Base-by-base conservation (phyloP, 1,140 invertebrate species). In the Drosophila mayri region DNA sequence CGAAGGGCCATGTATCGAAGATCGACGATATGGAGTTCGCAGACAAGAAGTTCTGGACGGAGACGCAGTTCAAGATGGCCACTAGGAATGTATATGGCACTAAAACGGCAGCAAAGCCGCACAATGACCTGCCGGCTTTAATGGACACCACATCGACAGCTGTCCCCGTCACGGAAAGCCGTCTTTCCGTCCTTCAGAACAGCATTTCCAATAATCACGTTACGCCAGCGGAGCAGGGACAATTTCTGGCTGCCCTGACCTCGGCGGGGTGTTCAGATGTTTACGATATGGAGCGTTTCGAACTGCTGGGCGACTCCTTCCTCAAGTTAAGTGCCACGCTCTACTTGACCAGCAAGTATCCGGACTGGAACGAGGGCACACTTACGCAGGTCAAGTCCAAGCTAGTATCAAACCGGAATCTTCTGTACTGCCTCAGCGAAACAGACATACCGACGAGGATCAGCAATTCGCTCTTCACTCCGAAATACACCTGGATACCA, bases 261-360 rank as follows among this genome's bases (percentile, higher is more conserved):
- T 94, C 95, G 12, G 95, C 95, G 12, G 93, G 94, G 49, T 95
- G 95, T 0, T 94, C 95, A 67, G 98, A 99, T 91, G 95, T 95
- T 7, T 95, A 97, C 54, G 95, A 98, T 91, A 94, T 98, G 71
- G 98, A 99, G 92, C 93, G 97, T 6, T 92, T 96, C 6, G 98
- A 99, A 93, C 96, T 96, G 0, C 94, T 99, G 18, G 98, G 98
- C 0, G 98, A 99, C 93, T 96, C 97, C 1, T 98, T 98, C 87
- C 93, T 99, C 1, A 99, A 99, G 93, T 96, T 97, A 76, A 95
- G 95, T 5, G 93, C 94, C 12, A 96, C 96, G 10, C 87, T 97
- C 0, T 97, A 95, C 85, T 91, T 98, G 12, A 96, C 95, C 82
- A 94, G 95, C 68, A 94, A 94, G 52, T 97, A 95, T 93, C 94